Base-by-base conservation (phyloP, 2,888 invertebrate species). In the Cephus nigrinus region DNA sequence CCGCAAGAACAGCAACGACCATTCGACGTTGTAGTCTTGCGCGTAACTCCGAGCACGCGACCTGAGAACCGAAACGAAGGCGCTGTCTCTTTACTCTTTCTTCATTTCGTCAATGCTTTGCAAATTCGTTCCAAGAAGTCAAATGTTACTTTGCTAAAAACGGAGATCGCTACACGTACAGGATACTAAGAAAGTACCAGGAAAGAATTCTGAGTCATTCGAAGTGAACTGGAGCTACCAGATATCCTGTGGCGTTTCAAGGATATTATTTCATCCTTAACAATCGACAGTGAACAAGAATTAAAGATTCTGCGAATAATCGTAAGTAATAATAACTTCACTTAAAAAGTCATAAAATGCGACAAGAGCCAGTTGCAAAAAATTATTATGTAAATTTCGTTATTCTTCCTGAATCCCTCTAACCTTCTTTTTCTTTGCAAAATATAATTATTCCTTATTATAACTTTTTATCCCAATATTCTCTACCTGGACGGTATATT, bases 1-100 rank as follows among this genome's bases (percentile, higher is more conserved):
- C 76, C 35, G 73, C 76, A 69, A 73, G 72, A 75, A 78, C 77
- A 79, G 76, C 69, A 71, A 77, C 78, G 30, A 71, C 77, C 34
- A 55, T 82, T 81, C 80, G 80, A 79, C 82, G 81, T 77, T 82
- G 82, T 82, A 83, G 83, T 84, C 84, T 82, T 81, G 82, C 83
- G 83, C 80, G 79, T 78, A 83, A 79, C 84, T 80, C 75, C 81
- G 80, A 81, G 78, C 81, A 73, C 69, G 73, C 36, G 73, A 78
- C 40, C 36, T 34, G 76, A 30, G 68, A 33, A n/a, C 73, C 33
- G 31, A 33, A 32, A 35, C 33, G 33, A 11, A 69, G 34, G 9
- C 34, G 12, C 30, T 69, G 75, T 40, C 74, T 77, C 55, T 73
- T 33, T 31, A 11, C 71, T 55, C 23, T 23, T 55, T 55, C 55